A percentile compares a stretch with the other conserved stretches of the same genome.
Conservation (phyloP, 2,113 vertebrate genomes). For the Anhinga anhinga region DNA sequence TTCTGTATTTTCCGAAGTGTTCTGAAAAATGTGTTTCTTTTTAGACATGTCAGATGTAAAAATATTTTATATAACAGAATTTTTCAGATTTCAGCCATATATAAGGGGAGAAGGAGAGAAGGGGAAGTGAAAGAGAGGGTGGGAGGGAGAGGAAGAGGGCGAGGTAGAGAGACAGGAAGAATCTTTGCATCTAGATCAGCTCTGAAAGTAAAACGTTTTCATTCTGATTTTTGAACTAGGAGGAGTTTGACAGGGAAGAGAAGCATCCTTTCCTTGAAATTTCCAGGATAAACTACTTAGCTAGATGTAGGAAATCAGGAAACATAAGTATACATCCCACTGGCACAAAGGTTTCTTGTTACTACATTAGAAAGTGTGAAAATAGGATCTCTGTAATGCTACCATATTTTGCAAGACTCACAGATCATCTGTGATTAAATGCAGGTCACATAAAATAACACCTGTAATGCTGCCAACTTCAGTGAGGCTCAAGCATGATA, state of each 20-base stretch:
- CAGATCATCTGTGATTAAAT: conserved; percentile 1
- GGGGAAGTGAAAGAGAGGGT: no score
- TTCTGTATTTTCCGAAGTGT: not conserved
- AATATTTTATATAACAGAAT: not conserved
- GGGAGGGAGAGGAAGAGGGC: not conserved
- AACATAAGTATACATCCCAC: not conserved
- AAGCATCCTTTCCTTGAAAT: not conserved
- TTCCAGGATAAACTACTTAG: not conserved
- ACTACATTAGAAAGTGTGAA: not conserved
- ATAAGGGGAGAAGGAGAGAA: not conserved
- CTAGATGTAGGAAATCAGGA: not conserved
- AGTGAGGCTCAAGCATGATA: not conserved
- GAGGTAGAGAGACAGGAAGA: not conserved
- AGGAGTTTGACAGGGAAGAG: not conserved
- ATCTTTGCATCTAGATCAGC: not conserved
- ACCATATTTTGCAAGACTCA: not conserved
- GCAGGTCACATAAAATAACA: conserved; percentile 21
- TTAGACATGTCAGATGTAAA: not conserved
- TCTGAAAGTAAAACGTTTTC: not conserved
- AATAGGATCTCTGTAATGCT: not conserved
- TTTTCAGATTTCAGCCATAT: not conserved
- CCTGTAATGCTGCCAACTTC: not conserved
- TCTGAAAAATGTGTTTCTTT: not conserved
- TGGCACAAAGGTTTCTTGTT: not conserved
- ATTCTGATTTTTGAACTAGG: not conserved